Percentiles rank a stretch among this genome's conserved stretches.
phyloP scores from a whole-genome alignment of 2,113 vertebrate species.

The Sarotherodon lohbergeri region DNA sequence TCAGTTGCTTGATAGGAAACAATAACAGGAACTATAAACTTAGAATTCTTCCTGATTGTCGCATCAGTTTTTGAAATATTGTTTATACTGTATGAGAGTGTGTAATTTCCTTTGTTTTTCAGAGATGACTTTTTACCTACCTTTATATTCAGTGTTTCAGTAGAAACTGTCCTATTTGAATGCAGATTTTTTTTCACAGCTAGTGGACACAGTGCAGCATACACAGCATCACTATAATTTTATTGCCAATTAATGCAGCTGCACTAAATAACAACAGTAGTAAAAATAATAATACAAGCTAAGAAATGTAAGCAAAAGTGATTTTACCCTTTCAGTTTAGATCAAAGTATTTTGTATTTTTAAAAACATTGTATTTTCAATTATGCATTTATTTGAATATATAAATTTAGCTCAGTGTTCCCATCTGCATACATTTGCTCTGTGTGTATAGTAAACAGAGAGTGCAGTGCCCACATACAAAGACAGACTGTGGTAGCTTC shows the following conservation, averaged over 20 bases:
- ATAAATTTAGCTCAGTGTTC: background rate
- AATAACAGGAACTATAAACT: conserved; percentile 79
- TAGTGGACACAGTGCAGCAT: background rate
- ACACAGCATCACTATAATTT: background rate
- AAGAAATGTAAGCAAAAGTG: background rate
- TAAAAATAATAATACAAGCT: background rate
- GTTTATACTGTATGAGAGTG: conserved; percentile 34
- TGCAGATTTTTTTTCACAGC: background rate
- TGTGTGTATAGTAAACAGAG: background rate
- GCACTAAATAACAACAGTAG: background rate
- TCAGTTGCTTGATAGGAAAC: conserved; percentile 67
- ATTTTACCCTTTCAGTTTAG: background rate
- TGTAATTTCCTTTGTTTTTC: conserved; percentile 51
- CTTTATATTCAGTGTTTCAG: background rate
- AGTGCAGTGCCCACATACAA: background rate
- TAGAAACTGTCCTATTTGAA: background rate
- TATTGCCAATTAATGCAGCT: background rate
- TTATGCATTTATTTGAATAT: background rate
- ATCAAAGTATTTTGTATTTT: background rate
- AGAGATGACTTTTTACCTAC: background rate
- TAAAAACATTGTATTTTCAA: background rate
- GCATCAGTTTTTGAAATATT: conserved; percentile 56
- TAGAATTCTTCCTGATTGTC: conserved; percentile 58
- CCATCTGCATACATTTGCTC: background rate
- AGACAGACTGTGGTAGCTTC: background rate